Evolutionary conservation across 2,888 invertebrate genomes (phyloP), one percentile per base, ranked within the genome.

Genomic region (Cheiracanthium punctorium): DNA sequence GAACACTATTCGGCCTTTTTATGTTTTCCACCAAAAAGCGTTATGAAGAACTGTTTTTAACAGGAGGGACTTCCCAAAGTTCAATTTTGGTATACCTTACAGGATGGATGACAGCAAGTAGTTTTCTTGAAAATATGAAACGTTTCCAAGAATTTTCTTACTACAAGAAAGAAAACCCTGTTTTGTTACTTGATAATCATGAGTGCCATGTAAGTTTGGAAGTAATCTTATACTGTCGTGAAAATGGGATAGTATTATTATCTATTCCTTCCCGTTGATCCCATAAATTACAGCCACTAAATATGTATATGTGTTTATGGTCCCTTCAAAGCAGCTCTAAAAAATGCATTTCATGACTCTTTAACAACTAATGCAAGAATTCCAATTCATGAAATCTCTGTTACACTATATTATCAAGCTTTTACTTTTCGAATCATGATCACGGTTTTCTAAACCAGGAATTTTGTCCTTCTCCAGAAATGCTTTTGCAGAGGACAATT

Each of bases 201-300:
- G 74, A 88, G 41, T 89, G 89, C 10, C 91, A 37, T 33, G 14
- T 2, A 24, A 43, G 87, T 32, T 82, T 89, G 32, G 82, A 89
- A 7, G 85, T 79, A 14, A 71, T 92, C 88, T 84, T 90, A 90
- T 89, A 88, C 88, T 88, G 91, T 90, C 88, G 91, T 89, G 90
- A 90, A 48, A 89, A 90, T 89, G 91, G 92, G 14, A 90, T 92
- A 41, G 89, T 90, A 58, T 85, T 92, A 69, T 89, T 92, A 64
- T 91, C 91, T 4, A 90, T 92, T 65, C 91, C 91, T 30, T 92
- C 91, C 8, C 91, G 92, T 89, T 91, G 91, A 74, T 90, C 91
- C 7, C 91, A 91, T 75, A 91, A 91, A 88, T 77, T 92, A 70
- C 92, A 92, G 90, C 92, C 92, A 14, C 89, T 92, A 17, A 91